Base-by-base conservation (phyloP, 1,140 invertebrate species). In the Rhysida immarginata region DNA sequence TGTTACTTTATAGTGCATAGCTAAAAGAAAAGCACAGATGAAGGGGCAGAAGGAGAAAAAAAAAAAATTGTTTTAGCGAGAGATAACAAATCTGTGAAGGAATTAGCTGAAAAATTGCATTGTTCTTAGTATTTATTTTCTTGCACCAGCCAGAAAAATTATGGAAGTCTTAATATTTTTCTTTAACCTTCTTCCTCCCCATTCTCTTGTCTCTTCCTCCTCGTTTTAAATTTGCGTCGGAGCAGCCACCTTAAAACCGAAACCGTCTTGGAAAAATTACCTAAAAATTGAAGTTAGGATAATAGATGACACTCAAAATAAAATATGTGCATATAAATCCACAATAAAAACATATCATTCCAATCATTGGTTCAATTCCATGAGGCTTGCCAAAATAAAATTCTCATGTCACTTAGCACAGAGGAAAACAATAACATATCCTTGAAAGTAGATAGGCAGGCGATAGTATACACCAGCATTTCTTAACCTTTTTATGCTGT, bases 201-300 rank as follows among this genome's bases (percentile, higher is more conserved):
- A 13, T 51, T 51, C 26, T 8, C 13, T 5, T 16, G 24, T 26
- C 3, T 21, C 8, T 26, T 24, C 20, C 26, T 51, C 5, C 14
- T 20, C 3, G 24, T 8, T 51, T 51, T 51, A 11, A 51, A 5
- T 27, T 51, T 51, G 13, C 49, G 49, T 27, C 49, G 3, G 8
- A 51, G 24, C 49, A 51, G 20, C 49, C 49, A 51, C 26, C 49
- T 24, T 26, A 51, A 27, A 11, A 51, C 49, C 11, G 49, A 51
- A 46, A 46, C 20, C 44, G 5, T 46, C 44, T 46, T 46, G 16
- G 29, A 5, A 35, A 35, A 46, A 5, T 20, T 46, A 16, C 21
- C 5, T 3, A 18, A 46, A 46, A 5, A 46, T 46, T 8, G 5
- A 35, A 35, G 29, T 35, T 35, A 35, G n/a, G n/a, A n/a, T n/a